Evolutionary conservation across 30 jellyfish, hydroid and myxozoan genomes (phyloP), one percentile per base, ranked within the genome.

Genomic region (Clytia hemisphaerica): DNA sequence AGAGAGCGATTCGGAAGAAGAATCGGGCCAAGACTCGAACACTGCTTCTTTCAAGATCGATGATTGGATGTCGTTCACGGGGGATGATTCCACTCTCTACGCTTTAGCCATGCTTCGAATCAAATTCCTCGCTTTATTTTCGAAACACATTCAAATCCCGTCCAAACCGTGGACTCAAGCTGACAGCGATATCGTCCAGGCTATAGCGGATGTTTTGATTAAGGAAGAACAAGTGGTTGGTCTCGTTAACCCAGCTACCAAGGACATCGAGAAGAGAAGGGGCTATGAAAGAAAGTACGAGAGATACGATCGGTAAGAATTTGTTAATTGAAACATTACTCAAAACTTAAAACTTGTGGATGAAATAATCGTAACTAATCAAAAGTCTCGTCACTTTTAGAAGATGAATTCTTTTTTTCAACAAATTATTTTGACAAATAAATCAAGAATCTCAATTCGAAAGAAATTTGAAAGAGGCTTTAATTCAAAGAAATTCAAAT

Each of bases 61-160:
- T 37, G 94, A 87, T 30, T 87, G 96, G 96, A 73, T 87, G 18
- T 29, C 88, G 6, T 87, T 87, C 75, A 80, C 92, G 45, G 96
- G 93, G 32, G 96, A 87, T 30, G 93, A 79, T 59, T 79, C 64
- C 37, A 74, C 82, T 10, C 30, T 87, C 50, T 63, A 79, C 82
- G 59, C 83, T 50, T 36, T 78, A 35, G 44, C 93, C 63, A 15
- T 72, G 71, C 58, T 79, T 60, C 59, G 87, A 35, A 68, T 75
- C 47, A 87, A 87, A 64, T 79, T 87, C 42, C 48, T 73, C 24
- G 61, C 92, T 5, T 69, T 86, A 38, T 75, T 87, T 59, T 55
- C 81, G 54, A 84, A 86, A 60, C 73, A 79, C 36, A 73, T 87
- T 31, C 73, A 83, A 6, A 61, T 90, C 14, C 94, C 93, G 12